These are phyloP conservation scores for Uria lomvia DNA, from an alignment of 2,113 vertebrate species.

Conservation along the genomic window DNA sequence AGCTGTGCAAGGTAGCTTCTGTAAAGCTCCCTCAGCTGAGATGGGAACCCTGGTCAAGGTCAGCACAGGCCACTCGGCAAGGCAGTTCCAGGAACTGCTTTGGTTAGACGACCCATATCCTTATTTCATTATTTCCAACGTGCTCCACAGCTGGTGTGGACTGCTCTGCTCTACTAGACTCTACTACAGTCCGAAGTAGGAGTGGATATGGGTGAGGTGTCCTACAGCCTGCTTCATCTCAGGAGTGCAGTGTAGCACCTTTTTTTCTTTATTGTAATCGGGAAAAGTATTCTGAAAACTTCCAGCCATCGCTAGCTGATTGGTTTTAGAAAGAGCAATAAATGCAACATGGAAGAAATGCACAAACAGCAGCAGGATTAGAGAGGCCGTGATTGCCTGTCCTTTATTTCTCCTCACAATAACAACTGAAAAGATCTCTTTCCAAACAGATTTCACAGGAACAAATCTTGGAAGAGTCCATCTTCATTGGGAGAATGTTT, in stretches of 20 bases:
- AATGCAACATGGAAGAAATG: background rate
- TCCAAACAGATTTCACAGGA: background rate
- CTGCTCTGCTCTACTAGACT: background rate
- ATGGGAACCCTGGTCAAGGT: background rate
- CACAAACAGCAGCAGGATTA: background rate
- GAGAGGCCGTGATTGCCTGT: background rate
- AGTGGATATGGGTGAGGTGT: background rate
- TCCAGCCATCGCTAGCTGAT: background rate
- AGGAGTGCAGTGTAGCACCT: background rate
- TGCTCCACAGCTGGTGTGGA: background rate
- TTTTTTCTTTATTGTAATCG: background rate
- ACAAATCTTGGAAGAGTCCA: background rate
- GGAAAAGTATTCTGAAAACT: background rate
- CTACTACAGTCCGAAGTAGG: background rate
- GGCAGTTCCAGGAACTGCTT: background rate
- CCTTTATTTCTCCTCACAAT: background rate
- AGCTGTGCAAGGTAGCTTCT: background rate
- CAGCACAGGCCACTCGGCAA: background rate
- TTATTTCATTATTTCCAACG: background rate
- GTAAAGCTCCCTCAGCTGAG: background rate
- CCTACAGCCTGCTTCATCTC: background rate
- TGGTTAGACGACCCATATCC: fast-evolving
- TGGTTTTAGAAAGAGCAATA: background rate
- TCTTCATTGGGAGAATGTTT: background rate
- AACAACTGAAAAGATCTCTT: background rate